Base-by-base conservation (phyloP, 2,888 invertebrate species). In the Erannis defoliaria region DNA sequence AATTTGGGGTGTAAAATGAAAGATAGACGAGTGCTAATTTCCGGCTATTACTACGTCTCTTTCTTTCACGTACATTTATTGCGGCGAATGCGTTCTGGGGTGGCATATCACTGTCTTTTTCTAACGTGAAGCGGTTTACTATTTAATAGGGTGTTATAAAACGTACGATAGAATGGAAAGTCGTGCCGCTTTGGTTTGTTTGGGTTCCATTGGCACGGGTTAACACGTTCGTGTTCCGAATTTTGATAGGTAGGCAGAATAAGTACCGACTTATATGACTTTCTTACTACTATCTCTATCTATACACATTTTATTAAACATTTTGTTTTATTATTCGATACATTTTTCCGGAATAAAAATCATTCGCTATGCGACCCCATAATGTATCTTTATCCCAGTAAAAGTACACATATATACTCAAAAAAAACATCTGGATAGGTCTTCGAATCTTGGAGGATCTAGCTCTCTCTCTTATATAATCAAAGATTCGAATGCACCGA, bases 1-100 rank as follows among this genome's bases (percentile, higher is more conserved):
- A 95, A 95, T 95, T 95, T 94, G 94, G 95, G 95, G 95, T 95
- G 95, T 95, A 95, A 95, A 95, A 95, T 95, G 95, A 95, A 95
- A 95, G 95, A 95, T 95, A 95, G 95, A 94, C 94, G 94, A 94
- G 94, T 94, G 93, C 95, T 95, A 95, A 95, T 95, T 95, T 95
- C 95, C 95, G 95, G 94, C 89, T 89, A 90, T 90, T 91, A 89
- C 84, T 90, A 84, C 87, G 88, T 92, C 92, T 91, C 92, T 90
- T 90, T 92, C 93, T 90, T 90, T 91, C 92, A 85, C 89, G 86
- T 85, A 85, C 90, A 87, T 89, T 90, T 90, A 89, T 90, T 88
- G 89, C 84, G 86, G 86, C 79, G 81, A 79, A 78, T 74, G 83
- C 83, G 76, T 79, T 79, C 77, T 76, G 80, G 81, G 80, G 82